A percentile compares a stretch with the other conserved stretches of the same genome.
Evolutionary conservation across 1,140 invertebrate species (phyloP).

Genomic region (Sipha flava): DNA sequence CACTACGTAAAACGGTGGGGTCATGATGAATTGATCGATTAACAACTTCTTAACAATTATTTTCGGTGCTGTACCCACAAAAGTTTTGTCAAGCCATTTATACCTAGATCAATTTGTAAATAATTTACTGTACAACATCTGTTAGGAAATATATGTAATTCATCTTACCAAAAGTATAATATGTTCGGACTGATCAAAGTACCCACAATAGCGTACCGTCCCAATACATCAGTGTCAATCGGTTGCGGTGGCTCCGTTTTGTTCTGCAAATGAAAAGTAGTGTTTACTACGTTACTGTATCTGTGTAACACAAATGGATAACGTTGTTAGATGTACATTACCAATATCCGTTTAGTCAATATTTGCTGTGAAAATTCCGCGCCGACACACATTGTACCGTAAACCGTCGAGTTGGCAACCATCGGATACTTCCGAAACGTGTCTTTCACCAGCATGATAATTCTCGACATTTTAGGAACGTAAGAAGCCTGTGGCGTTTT

Average conservation of each 20-base stretch:
- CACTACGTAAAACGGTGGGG: conserved; percentile 56
- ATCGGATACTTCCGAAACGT: conserved; percentile 51
- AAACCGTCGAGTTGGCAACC: conserved; percentile 62
- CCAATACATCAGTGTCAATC: conserved; percentile 49
- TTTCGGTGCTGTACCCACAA: conserved; percentile 54
- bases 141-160: background rate
- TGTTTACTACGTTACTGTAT: background rate
- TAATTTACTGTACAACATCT: background rate
- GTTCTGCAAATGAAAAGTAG: conserved; percentile 41
- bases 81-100: conserved; percentile 61
- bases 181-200: conserved; percentile 53
- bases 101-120: conserved; percentile 52
- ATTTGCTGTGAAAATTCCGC: conserved; percentile 71
- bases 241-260: conserved; percentile 43
- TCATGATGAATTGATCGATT: conserved; percentile 68
- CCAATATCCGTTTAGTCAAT: conserved; percentile 54
- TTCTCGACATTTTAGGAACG: background rate
- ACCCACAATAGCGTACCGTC: conserved; percentile 53
- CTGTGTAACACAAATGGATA: background rate
- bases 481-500: too few species aligned
- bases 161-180: conserved; percentile 52
- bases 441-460: background rate
- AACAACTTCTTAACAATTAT: conserved; percentile 61
- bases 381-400: conserved; percentile 65
- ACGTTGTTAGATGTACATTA: conserved; percentile 41